phyloP scores from a whole-genome alignment of 2,113 vertebrate genomes.

The Fregetta grallaria region DNA sequence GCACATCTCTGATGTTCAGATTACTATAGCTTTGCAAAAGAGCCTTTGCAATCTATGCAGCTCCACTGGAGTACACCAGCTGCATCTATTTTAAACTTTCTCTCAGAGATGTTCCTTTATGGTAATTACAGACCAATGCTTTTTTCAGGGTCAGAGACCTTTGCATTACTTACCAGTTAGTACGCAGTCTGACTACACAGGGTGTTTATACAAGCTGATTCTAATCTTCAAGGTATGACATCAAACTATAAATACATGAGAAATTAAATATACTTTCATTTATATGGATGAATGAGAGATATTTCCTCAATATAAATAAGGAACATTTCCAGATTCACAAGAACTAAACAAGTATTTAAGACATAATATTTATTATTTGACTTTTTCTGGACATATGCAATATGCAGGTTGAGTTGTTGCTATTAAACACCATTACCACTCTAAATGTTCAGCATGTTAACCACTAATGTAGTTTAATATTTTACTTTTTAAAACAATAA shows the following conservation, averaged over 20 bases:
- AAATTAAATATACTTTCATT: background rate
- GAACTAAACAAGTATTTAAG: background rate
- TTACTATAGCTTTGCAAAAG: background rate
- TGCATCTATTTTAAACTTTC: background rate
- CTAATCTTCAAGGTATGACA: background rate
- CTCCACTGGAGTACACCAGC: background rate
- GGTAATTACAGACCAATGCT: background rate
- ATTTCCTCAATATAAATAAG: background rate
- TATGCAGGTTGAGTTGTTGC: background rate
- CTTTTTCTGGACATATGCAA: background rate
- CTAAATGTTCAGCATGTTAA: background rate
- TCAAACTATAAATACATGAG: background rate
- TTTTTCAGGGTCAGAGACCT: background rate
- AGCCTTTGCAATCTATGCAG: background rate
- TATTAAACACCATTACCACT: background rate
- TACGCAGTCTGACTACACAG: background rate
- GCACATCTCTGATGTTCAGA: background rate
- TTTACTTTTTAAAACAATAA: background rate
- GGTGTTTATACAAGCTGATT: background rate
- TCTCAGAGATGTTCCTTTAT: background rate
- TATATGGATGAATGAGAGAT: background rate
- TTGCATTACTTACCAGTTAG: background rate
- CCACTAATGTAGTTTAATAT: background rate
- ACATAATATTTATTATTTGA: background rate
- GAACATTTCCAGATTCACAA: background rate